phyloP scores from a whole-genome alignment of 2,113 vertebrate genomes.

The Spizaetus ornatus region DNA sequence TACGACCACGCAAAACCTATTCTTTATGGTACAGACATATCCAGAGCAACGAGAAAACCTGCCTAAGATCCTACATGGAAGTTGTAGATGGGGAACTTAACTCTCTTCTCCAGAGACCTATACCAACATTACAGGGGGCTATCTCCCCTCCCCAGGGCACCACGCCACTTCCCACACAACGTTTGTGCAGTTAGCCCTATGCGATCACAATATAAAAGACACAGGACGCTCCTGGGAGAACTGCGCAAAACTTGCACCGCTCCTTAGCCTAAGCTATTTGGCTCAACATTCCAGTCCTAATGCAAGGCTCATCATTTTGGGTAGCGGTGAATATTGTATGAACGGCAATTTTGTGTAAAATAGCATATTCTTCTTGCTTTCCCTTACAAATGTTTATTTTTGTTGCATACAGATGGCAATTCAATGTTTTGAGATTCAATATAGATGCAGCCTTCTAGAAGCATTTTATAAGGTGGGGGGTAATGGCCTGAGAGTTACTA shows the following conservation, averaged over 20 bases:
- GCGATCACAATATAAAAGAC: neutral
- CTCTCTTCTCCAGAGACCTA: neutral
- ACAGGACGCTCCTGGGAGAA: rapidly evolving
- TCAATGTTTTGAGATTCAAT: neutral
- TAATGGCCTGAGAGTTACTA: neutral
- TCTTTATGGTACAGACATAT: neutral
- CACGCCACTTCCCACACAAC: neutral
- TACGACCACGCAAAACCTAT: neutral
- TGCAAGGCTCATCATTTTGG: neutral
- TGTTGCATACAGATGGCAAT: neutral
- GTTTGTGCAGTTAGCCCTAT: no score
- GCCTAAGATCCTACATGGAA: neutral
- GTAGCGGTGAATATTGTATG: neutral
- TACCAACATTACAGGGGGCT: no score
- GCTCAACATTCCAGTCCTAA: neutral
- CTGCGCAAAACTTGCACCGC: rapidly evolving
- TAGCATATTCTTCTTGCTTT: neutral
- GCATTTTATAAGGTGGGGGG: neutral
- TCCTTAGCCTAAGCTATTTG: neutral
- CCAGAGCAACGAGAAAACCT: neutral
- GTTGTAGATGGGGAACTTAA: neutral
- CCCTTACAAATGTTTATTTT: neutral
- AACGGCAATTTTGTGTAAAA: neutral
- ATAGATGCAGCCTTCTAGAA: neutral
- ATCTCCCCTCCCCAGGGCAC: neutral